Evolutionary conservation across 2,797 vertebrate species (phyloP).

Genomic region (Kryptopterus vitreolus): DNA sequence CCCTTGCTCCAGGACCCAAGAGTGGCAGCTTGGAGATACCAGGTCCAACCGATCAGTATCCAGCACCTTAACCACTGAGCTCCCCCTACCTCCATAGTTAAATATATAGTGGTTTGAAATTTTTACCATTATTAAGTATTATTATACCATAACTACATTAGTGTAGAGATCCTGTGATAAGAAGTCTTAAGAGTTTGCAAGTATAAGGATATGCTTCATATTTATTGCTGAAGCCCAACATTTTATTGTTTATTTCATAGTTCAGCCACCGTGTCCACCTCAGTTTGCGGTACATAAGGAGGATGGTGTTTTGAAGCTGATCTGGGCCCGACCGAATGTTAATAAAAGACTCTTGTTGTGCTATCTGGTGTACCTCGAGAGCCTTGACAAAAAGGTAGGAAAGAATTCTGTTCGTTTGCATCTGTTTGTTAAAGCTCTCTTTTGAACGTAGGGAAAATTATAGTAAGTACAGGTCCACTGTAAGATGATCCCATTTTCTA

Average conservation of each 20-base stretch:
- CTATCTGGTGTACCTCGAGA: conserved; percentile 12
- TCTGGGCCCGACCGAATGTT: conserved; percentile 26
- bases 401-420: neutral
- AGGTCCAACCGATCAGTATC: too few relatives aligned
- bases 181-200: neutral
- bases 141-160: neutral
- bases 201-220: neutral
- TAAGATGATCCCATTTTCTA: neutral
- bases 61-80: too few relatives aligned
- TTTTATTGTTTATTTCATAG: conserved; percentile 19
- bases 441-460: neutral
- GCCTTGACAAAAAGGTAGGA: conserved; percentile 11
- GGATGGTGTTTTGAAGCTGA: conserved; percentile 21
- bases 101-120: neutral
- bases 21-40: too few relatives aligned
- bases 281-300: neutral
- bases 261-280: conserved; percentile 21
- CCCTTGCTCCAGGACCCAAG: too few relatives aligned
- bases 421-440: neutral
- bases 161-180: neutral
- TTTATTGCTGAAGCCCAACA: neutral
- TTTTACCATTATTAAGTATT: neutral
- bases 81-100: too few relatives aligned
- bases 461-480: neutral
- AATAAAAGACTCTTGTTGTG: accelerated